These are phyloP conservation scores for Oriolus oriolus DNA, from an alignment of 2,113 vertebrate species.

Conservation along the genomic window DNA sequence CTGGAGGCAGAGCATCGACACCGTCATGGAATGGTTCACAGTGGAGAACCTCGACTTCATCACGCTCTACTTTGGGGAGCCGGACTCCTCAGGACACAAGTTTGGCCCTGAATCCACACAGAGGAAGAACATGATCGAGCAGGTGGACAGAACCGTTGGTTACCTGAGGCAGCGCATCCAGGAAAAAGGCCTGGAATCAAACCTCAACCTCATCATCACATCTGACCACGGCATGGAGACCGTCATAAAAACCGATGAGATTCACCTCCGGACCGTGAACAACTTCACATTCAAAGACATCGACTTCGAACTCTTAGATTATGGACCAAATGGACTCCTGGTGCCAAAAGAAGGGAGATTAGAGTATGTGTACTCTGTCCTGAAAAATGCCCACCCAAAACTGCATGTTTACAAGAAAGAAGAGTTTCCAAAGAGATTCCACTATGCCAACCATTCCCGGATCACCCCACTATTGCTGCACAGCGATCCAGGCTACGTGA, in stretches of 20 bases:
- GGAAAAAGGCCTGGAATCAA: conserved; percentile 46
- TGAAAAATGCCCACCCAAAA: conserved; percentile 78
- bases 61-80: conserved; percentile 87
- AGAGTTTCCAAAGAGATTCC: conserved; percentile 76
- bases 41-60: conserved; percentile 79
- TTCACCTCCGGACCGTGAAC: conserved; percentile 61
- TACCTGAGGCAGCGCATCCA: conserved; percentile 74
- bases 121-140: conserved; percentile 72
- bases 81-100: conserved; percentile 79
- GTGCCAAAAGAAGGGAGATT: conserved; percentile 82
- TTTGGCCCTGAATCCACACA: conserved; percentile 79
- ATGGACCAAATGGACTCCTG: conserved; percentile 80
- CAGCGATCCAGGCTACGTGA: conserved; percentile 83
- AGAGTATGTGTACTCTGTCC: conserved; percentile 77
- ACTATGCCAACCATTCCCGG: conserved; percentile 73
- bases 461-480: conserved; percentile 83
- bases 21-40: conserved; percentile 75
- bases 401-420: conserved; percentile 85
- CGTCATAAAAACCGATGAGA: conserved; percentile 66
- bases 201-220: conserved; percentile 82
- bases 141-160: conserved; percentile 85
- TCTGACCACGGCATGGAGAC: conserved; percentile 88
- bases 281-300: conserved; percentile 82
- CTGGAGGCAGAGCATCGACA: conserved; percentile 80
- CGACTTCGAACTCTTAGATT: conserved; percentile 83